Evolutionary conservation across 2,113 vertebrate genomes (phyloP).

Genomic region (Gallinago jamesoni): DNA sequence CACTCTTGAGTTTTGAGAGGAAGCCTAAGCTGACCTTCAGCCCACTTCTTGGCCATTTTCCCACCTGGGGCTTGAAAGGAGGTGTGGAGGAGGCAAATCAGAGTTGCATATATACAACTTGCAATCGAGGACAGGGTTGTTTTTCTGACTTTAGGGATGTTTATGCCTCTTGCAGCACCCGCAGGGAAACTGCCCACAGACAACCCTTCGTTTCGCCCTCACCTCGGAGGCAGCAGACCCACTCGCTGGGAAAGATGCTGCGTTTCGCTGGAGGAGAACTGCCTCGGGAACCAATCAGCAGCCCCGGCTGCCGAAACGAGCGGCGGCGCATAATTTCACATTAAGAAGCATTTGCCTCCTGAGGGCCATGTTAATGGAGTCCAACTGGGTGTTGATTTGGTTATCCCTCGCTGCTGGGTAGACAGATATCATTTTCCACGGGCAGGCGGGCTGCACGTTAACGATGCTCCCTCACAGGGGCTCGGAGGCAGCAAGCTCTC

Average conservation of each 20-base stretch:
- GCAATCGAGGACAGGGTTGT: neutral
- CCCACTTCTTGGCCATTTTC: neutral
- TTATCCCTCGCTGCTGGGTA: neutral
- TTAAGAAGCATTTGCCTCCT: slow-evolving; percentile 13
- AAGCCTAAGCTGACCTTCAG: neutral
- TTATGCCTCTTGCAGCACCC: neutral
- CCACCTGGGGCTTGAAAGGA: neutral
- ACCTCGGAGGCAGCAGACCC: neutral
- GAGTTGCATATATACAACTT: neutral
- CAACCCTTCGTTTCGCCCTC: fast-evolving
- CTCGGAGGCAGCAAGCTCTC: neutral
- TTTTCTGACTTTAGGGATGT: neutral
- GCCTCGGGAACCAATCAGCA: neutral
- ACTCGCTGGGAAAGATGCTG: neutral
- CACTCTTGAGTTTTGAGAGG: neutral
- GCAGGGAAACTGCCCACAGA: neutral
- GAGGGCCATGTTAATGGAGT: neutral
- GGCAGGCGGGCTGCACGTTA: neutral
- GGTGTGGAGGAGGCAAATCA: neutral
- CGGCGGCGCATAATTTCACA: neutral
- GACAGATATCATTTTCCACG: neutral
- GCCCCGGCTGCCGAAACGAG: neutral
- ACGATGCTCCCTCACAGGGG: neutral
- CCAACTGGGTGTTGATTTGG: neutral
- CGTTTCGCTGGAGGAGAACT: neutral